Conservation (phyloP, 2,797 vertebrate genomes). For the Pantherophis alleghaniensis region DNA sequence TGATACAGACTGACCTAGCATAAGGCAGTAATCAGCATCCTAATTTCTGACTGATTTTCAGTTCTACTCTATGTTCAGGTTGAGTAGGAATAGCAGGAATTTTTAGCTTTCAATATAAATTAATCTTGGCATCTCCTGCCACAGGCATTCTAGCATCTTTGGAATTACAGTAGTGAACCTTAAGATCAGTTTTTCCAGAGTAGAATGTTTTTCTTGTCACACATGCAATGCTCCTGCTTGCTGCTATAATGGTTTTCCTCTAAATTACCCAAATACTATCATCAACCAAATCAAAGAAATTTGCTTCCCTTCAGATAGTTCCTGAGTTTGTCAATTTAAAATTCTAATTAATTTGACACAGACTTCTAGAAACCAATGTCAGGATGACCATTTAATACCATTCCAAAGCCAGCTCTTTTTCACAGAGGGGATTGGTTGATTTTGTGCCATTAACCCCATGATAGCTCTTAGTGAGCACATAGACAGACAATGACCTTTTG, state of each 20-base stretch:
- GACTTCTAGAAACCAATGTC: neutral
- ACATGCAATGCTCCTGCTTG: neutral
- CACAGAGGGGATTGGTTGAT: neutral
- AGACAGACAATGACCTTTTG: neutral
- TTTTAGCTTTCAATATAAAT: neutral
- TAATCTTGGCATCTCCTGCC: neutral
- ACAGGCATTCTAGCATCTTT: neutral
- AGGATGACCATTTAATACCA: neutral
- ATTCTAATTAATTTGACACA: neutral
- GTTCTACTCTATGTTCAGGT: neutral
- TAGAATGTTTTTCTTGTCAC: neutral
- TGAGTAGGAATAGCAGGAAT: neutral
- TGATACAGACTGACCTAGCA: neutral
- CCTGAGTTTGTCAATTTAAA: neutral
- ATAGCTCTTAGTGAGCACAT: neutral
- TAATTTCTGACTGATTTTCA: neutral
- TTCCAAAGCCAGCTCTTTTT: neutral
- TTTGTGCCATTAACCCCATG: neutral
- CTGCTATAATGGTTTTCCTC: neutral
- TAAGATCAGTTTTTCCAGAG: neutral
- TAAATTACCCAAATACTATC: neutral
- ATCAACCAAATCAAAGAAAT: neutral
- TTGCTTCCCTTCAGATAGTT: neutral
- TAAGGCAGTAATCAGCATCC: neutral
- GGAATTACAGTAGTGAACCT: neutral